Evolutionary conservation across 2,113 vertebrate species (phyloP).

Genomic region (Microcebus lehilahytsara): DNA sequence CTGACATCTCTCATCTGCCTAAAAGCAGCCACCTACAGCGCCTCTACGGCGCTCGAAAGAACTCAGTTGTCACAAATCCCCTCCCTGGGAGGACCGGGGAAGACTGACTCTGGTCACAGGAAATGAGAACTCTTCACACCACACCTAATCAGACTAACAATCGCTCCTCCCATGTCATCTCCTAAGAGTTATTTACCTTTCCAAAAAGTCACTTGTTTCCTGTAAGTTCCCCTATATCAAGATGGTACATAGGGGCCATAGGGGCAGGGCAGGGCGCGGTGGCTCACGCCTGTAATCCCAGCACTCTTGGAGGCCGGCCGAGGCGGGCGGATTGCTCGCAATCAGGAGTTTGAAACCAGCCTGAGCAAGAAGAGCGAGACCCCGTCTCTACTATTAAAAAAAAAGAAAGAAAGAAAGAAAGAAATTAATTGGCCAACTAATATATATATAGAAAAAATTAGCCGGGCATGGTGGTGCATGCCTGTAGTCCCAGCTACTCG

Average conservation of each 20-base stretch:
- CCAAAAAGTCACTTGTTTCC: neutral
- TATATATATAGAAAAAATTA: too few species aligned
- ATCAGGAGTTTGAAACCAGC: too few species aligned
- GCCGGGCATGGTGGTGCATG: too few species aligned
- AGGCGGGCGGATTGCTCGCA: too few species aligned
- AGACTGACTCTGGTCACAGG: neutral
- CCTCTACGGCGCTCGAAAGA: neutral
- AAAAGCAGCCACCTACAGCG: neutral
- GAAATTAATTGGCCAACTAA: too few species aligned
- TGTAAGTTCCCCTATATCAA: rapidly evolving
- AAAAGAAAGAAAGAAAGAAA: too few species aligned
- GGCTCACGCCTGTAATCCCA: too few species aligned
- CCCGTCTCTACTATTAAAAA: too few species aligned
- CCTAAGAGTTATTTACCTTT: neutral
- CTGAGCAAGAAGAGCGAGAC: too few species aligned
- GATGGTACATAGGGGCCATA: neutral
- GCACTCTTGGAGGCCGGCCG: too few species aligned
- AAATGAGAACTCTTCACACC: neutral
- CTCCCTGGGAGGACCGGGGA: neutral
- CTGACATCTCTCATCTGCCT: neutral
- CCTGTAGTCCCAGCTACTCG: too few species aligned
- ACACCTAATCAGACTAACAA: neutral
- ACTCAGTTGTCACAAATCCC: rapidly evolving
- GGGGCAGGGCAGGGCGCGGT: neutral
- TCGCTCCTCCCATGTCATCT: neutral